Evolutionary conservation across 2,888 invertebrate genomes (phyloP).

Genomic region (Argynnis bischoffii): DNA sequence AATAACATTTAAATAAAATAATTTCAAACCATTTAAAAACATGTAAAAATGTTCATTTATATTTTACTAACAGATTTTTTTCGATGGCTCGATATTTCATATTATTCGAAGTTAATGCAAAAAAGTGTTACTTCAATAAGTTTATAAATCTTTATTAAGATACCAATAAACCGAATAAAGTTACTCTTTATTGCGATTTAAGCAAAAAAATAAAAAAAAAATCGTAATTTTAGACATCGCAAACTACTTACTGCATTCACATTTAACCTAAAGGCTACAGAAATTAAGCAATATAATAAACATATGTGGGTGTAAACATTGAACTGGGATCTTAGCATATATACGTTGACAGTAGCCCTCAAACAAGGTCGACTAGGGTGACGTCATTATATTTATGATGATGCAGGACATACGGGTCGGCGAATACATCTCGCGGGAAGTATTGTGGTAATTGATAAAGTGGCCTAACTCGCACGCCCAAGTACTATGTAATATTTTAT

Average conservation of each 20-base stretch:
- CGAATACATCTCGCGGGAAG: slow-evolving; percentile 54
- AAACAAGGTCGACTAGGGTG: slow-evolving; percentile 64
- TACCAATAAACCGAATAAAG: not conserved
- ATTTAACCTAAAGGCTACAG: slow-evolving; percentile 22
- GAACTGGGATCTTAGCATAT: slow-evolving; percentile 58
- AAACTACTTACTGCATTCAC: not conserved
- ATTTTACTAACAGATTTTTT: too few relatives aligned
- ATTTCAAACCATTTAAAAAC: too few relatives aligned
- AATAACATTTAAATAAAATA: not conserved
- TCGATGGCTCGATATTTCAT: too few relatives aligned
- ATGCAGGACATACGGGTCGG: slow-evolving; percentile 66
- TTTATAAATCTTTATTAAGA: too few relatives aligned
- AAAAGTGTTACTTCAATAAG: too few relatives aligned
- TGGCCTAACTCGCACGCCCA: slow-evolving; percentile 43
- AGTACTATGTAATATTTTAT: slow-evolving; percentile 43
- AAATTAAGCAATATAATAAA: slow-evolving; percentile 33
- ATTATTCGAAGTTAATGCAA: too few relatives aligned
- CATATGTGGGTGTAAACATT: slow-evolving; percentile 62
- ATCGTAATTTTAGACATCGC: too few relatives aligned
- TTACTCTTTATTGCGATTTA: not conserved
- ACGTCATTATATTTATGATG: slow-evolving; percentile 69
- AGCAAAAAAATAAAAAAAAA: too few relatives aligned
- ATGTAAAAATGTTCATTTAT: too few relatives aligned
- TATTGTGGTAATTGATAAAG: slow-evolving; percentile 67
- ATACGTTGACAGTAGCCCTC: slow-evolving; percentile 59